Evolutionary conservation across 1,140 invertebrate genomes (phyloP).

Genomic region (Bombus consobrinus): DNA sequence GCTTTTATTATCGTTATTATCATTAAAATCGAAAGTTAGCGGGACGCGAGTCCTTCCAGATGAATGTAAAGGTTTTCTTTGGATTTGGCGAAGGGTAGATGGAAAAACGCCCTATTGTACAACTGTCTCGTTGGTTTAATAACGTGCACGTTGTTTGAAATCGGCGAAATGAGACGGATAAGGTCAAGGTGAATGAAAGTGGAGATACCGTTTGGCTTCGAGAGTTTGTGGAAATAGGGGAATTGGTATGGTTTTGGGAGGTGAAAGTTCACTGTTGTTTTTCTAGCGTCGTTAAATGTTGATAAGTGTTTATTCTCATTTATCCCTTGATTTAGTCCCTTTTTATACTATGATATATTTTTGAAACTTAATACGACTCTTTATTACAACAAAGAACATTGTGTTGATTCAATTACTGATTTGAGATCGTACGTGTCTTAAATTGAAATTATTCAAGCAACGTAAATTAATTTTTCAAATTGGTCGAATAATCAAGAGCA

Average conservation of each 20-base stretch:
- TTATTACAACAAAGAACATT: not conserved
- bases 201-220: not conserved
- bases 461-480: not conserved
- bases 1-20: constrained; percentile 63
- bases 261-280: too few species aligned
- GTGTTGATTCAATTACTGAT: not conserved
- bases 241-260: not conserved
- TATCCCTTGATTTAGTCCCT: too few species aligned
- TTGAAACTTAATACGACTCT: too few species aligned
- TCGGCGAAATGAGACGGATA: not conserved
- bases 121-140: not conserved
- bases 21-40: constrained; percentile 52
- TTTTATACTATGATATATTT: too few species aligned
- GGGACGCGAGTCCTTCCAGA: not conserved
- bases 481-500: not conserved
- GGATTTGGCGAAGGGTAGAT: not conserved
- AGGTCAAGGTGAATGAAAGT: constrained; percentile 1
- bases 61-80: not conserved
- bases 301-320: not conserved
- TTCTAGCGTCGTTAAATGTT: not conserved
- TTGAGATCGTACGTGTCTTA: not conserved
- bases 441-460: not conserved
- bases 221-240: not conserved
- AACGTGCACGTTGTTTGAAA: not conserved
- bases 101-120: constrained; percentile 3